Percentiles rank a stretch among this genome's conserved stretches.
These are phyloP conservation scores for Epsilonema sp. DNA, from an alignment of 2,888 invertebrate species.

Conservation along the genomic window DNA sequence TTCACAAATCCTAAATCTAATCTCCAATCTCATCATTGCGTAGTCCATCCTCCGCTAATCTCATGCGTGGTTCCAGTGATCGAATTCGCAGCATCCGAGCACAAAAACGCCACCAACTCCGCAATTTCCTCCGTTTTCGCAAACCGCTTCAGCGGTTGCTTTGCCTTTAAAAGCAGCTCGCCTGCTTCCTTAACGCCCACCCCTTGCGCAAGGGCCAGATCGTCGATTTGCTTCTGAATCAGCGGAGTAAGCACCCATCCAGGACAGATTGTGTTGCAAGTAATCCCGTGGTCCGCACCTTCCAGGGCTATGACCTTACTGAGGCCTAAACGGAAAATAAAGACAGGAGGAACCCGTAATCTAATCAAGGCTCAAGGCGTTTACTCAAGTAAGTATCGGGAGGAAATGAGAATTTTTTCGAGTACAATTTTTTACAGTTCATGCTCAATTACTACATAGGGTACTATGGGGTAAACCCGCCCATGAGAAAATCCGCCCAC, in stretches of 20 bases:
- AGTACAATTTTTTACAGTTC: too few relatives aligned
- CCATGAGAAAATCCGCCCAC: too few relatives aligned
- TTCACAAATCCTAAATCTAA: too few relatives aligned
- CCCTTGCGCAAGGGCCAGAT: neutral
- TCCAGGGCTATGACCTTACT: slow-evolving; percentile 28
- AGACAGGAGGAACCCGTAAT: too few relatives aligned
- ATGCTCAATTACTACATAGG: too few relatives aligned
- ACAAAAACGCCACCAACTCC: neutral
- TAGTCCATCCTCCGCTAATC: neutral
- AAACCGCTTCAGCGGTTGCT: neutral
- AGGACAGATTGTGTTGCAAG: slow-evolving; percentile 27
- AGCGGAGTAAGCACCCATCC: slow-evolving; percentile 21
- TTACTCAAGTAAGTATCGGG: too few relatives aligned
- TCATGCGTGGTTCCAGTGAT: neutral
- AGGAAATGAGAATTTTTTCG: too few relatives aligned
- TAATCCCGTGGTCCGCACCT: slow-evolving; percentile 22
- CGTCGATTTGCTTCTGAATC: slow-evolving; percentile 11
- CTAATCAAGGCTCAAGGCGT: too few relatives aligned
- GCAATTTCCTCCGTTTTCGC: neutral
- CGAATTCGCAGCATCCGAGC: neutral
- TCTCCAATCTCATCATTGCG: neutral
- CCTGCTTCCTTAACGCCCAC: neutral
- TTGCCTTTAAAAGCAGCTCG: neutral
- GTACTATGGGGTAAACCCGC: too few relatives aligned
- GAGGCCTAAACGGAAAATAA: too few relatives aligned